These are phyloP conservation scores for Lasius fuliginosus DNA, from an alignment of 2,888 invertebrate species.

Conservation along the genomic window DNA sequence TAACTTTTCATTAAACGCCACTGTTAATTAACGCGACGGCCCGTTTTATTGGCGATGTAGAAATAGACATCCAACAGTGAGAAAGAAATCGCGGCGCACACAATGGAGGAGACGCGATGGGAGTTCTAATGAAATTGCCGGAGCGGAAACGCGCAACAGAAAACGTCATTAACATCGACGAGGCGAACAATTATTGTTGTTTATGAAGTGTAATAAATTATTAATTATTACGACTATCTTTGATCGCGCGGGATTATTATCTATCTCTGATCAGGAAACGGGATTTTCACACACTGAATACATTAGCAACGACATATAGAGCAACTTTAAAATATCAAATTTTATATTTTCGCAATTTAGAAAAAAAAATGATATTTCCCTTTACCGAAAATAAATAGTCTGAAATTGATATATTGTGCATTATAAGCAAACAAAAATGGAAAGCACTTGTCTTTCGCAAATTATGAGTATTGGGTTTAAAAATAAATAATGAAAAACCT, in stretches of 20 bases:
- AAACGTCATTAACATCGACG: constrained; percentile 4
- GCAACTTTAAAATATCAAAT: background rate
- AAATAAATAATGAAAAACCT: background rate
- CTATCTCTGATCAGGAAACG: background rate
- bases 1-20: constrained; percentile 1
- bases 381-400: background rate
- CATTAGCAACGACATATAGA: background rate
- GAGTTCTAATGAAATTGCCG: constrained; percentile 28
- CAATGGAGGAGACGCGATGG: constrained; percentile 28
- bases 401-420: background rate
- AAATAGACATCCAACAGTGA: constrained; percentile 19
- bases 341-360: background rate
- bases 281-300: background rate
- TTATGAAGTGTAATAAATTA: constrained; percentile 22
- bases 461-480: background rate
- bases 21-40: constrained; percentile 16
- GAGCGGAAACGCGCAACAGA: constrained; percentile 22
- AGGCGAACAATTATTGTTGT: constrained; percentile 21
- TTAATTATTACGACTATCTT: constrained; percentile 15
- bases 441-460: background rate
- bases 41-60: constrained; percentile 20
- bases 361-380: background rate
- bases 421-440: background rate
- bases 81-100: constrained; percentile 28
- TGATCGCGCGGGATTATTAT: background rate